Base-by-base conservation (phyloP, 2,888 invertebrate genomes). In the Emmelina monodactyla region DNA sequence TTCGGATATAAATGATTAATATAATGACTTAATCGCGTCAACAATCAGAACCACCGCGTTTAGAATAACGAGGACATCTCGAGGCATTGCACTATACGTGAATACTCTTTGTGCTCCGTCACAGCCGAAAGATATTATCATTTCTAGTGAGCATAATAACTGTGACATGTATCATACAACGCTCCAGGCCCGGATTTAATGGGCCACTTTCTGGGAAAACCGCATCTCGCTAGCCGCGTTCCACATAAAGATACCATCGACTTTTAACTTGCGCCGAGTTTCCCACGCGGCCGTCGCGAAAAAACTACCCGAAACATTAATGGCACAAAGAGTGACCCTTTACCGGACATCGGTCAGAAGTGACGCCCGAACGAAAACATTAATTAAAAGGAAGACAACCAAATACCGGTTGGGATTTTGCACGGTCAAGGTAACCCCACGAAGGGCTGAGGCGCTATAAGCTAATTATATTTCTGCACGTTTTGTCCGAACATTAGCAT, bases 391-490 rank as follows among this genome's bases (percentile, higher is more conserved):
- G 54, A 50, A 63, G 57, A 67, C 64, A 65, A 68, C 65, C 51
- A 57, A 51, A 51, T 53, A 72, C 75, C 70, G 67, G 73, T 72
- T 66, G 48, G 46, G 49, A 46, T 48, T 46, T 37, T 43, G 52
- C 55, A 54, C 44, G 62, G 63, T 65, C 67, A 64, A 68, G 60
- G 61, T 59, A 53, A 64, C 69, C 69, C 62, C 49, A 50, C 47
- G 43, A 40, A 32, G 46, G 48, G 49, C 46, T 46, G 47, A 45
- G 53, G 57, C 53, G 58, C 56, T 54, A 57, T 66, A 66, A 71
- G 70, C 76, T 78, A 79, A 80, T 80, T 80, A 79, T 79, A 67
- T 72, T 71, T 75, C 72, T 67, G 69, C 79, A 76, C 78, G 73
- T 75, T 72, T 71, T 68, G 78, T 68, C 60, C 54, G 44, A 41